These are phyloP conservation scores for Colletes latitarsis DNA, from an alignment of 1,140 invertebrate species.

Conservation along the genomic window DNA sequence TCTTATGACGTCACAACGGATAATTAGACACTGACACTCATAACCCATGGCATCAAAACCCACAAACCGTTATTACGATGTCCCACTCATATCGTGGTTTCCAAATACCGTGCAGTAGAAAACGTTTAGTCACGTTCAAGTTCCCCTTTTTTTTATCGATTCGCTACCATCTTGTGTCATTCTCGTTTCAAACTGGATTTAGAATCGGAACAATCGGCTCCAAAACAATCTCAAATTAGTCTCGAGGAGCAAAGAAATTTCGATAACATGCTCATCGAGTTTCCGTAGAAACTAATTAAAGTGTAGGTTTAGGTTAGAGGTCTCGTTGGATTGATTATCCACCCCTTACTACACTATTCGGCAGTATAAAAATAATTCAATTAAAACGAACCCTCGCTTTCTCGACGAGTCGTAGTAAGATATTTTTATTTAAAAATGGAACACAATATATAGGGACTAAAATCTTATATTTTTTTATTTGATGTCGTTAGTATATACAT, in stretches of 20 bases:
- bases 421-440: too few relatives aligned
- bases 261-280: too few relatives aligned
- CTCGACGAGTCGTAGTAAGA: too few relatives aligned
- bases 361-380: not conserved
- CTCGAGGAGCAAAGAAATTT: too few relatives aligned
- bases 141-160: not conserved
- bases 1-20: not conserved
- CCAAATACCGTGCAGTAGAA: slow-evolving; percentile 22
- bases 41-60: slow-evolving; percentile 32
- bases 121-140: slow-evolving; percentile 22
- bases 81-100: slow-evolving; percentile 19
- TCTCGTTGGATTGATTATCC: not conserved
- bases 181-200: not conserved
- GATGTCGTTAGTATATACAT: too few relatives aligned
- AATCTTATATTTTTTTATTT: too few relatives aligned
- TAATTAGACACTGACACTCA: not conserved
- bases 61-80: slow-evolving; percentile 19
- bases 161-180: not conserved
- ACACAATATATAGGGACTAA: too few relatives aligned
- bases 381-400: not conserved
- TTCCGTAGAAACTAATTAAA: not conserved
- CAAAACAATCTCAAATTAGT: too few relatives aligned
- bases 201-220: too few relatives aligned
- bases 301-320: too few relatives aligned
- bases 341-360: not conserved